Percentiles rank a stretch among this genome's conserved stretches.
phyloP scores from a whole-genome alignment of 2,797 vertebrate genomes.

The Neosilurus hyrtlii region DNA sequence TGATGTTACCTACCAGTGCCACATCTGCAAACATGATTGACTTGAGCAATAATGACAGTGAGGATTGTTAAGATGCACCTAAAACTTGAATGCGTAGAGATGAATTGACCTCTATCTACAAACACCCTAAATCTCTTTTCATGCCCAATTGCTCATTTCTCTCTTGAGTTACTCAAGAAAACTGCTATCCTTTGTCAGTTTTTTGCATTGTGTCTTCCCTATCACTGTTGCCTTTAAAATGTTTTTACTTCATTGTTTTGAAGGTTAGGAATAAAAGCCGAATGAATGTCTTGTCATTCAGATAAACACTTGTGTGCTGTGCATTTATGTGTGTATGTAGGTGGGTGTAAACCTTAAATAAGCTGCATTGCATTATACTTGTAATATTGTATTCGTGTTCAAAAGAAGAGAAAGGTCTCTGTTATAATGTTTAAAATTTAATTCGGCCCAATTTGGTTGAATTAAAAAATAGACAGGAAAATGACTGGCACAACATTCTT shows the following conservation, averaged over 20 bases:
- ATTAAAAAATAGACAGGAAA: slow-evolving; percentile 1
- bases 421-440: slow-evolving; percentile 11
- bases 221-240: slow-evolving; percentile 59
- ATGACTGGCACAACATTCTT: slow-evolving; percentile 45
- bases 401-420: background rate
- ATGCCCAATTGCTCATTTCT: background rate
- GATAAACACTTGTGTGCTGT: slow-evolving; percentile 23
- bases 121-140: slow-evolving; percentile 38
- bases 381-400: background rate
- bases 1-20: background rate
- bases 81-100: slow-evolving; percentile 3
- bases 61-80: slow-evolving; percentile 51
- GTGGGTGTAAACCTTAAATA: background rate
- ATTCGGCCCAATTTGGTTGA: slow-evolving; percentile 13
- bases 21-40: background rate
- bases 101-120: background rate
- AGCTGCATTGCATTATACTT: background rate
- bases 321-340: background rate
- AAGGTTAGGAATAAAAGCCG: slow-evolving; percentile 63
- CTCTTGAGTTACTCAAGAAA: slow-evolving; percentile 67
- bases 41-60: background rate
- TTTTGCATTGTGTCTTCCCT: slow-evolving; percentile 48
- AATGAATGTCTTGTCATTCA: slow-evolving; percentile 47
- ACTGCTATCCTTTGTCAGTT: slow-evolving; percentile 62
- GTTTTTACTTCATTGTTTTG: slow-evolving; percentile 64